Percentiles rank a stretch among this genome's conserved stretches.
Evolutionary conservation across 2,888 invertebrate genomes (phyloP).

Genomic region (Aporophyla nigra): DNA sequence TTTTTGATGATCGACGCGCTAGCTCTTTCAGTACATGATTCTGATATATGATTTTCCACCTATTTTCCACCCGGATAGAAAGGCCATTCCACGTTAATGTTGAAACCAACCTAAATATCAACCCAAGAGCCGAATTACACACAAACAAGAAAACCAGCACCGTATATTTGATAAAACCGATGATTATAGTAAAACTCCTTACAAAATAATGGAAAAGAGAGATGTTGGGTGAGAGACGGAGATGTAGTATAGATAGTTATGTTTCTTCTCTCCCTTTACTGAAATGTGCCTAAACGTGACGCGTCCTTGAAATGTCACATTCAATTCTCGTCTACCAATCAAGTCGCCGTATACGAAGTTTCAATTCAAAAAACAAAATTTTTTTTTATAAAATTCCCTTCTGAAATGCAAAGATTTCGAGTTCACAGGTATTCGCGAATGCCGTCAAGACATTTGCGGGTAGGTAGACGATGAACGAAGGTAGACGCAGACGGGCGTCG

Average conservation of each 20-base stretch:
- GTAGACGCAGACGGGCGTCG: slow-evolving; percentile 57
- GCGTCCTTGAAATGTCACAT: not conserved
- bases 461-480: slow-evolving; percentile 21
- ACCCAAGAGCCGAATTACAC: not conserved
- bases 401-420: slow-evolving; percentile 10
- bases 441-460: slow-evolving; percentile 40
- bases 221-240: not conserved
- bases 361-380: not conserved
- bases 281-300: not conserved
- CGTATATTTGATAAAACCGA: too few species aligned
- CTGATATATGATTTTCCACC: too few species aligned
- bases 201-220: not conserved
- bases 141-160: not conserved
- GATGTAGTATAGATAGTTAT: not conserved
- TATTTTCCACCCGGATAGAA: not conserved
- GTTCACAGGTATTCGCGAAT: slow-evolving; percentile 42
- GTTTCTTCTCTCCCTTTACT: too few species aligned
- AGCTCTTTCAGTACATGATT: too few species aligned
- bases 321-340: not conserved
- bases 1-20: too few species aligned
- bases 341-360: not conserved
- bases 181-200: too few species aligned
- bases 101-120: not conserved
- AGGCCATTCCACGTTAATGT: not conserved
- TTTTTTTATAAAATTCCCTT: not conserved